phyloP scores from a whole-genome alignment of 2,888 invertebrate genomes.

The Digitonthophagus gazella region DNA sequence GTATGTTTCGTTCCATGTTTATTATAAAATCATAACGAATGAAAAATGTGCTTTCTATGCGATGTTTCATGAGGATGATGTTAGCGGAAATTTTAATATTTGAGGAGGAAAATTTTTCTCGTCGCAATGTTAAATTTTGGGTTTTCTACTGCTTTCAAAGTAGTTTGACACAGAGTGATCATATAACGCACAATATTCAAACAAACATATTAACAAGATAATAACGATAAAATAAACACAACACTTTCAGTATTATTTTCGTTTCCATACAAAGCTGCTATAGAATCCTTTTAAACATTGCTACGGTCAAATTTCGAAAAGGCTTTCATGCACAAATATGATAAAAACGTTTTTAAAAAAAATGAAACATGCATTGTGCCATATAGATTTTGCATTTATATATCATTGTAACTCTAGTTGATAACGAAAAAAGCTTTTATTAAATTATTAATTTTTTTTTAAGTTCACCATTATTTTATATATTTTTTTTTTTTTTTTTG shows the following conservation, averaged over 20 bases:
- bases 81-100: neutral
- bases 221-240: neutral
- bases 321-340: constrained; percentile 1
- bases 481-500: constrained; percentile 7
- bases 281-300: neutral
- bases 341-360: neutral
- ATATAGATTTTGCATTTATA: constrained; percentile 30
- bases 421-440: constrained; percentile 44
- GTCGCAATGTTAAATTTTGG: neutral
- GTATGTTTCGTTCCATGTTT: no score
- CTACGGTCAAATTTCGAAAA: neutral
- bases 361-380: constrained; percentile 41
- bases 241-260: constrained; percentile 3
- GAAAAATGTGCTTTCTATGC: neutral
- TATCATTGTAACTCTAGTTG: constrained; percentile 23
- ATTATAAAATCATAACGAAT: neutral
- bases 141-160: no score
- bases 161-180: no score
- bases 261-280: neutral
- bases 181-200: no score
- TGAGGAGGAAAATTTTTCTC: neutral
- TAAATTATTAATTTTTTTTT: constrained; percentile 20
- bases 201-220: no score
- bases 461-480: no score
- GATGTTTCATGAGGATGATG: neutral